Percentiles rank a stretch among this genome's conserved stretches.
These are phyloP conservation scores for Drosophila meridiana DNA, from an alignment of 2,888 invertebrate genomes.

Conservation along the genomic window DNA sequence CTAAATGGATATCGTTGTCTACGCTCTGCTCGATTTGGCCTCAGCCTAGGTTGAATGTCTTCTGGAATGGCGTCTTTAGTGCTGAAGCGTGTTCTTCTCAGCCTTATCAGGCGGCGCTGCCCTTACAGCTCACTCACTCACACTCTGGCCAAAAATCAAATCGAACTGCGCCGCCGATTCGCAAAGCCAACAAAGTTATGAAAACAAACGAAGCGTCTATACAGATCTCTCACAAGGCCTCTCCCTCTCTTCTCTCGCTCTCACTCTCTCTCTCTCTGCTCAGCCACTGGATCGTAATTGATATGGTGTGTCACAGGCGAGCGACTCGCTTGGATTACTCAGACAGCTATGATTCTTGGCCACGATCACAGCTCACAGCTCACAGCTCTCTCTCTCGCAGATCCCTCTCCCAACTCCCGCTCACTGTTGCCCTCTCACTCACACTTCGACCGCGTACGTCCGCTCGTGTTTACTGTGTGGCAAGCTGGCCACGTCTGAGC, in stretches of 20 bases:
- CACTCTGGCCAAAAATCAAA: conserved; percentile 51
- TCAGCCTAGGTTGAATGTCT: conserved; percentile 1
- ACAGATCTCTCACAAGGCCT: conserved; percentile 4
- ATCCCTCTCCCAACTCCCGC: not conserved
- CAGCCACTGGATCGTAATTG: conserved; percentile 22
- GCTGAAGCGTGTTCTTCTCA: not conserved
- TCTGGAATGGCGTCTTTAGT: not conserved
- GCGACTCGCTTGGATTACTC: conserved; percentile 19
- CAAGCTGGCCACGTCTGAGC: conserved; percentile 73
- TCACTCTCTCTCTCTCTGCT: conserved; percentile 4
- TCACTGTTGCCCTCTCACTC: not conserved
- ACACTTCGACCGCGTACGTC: conserved; percentile 19
- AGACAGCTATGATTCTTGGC: conserved; percentile 17
- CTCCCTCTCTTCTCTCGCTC: not conserved
- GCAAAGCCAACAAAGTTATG: conserved; percentile 62
- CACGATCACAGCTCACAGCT: conserved; percentile 3
- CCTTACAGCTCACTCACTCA: conserved; percentile 24
- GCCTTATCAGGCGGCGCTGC: conserved; percentile 40
- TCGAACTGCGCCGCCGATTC: conserved; percentile 69
- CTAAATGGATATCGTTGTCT: not conserved
- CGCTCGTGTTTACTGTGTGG: conserved; percentile 66
- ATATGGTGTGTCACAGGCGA: conserved; percentile 28
- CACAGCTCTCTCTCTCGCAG: not conserved
- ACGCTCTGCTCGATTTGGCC: not conserved
- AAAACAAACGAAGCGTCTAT: conserved; percentile 42